Evolutionary conservation across 2,797 vertebrate species (phyloP).

Genomic region (Alouatta caraya): DNA sequence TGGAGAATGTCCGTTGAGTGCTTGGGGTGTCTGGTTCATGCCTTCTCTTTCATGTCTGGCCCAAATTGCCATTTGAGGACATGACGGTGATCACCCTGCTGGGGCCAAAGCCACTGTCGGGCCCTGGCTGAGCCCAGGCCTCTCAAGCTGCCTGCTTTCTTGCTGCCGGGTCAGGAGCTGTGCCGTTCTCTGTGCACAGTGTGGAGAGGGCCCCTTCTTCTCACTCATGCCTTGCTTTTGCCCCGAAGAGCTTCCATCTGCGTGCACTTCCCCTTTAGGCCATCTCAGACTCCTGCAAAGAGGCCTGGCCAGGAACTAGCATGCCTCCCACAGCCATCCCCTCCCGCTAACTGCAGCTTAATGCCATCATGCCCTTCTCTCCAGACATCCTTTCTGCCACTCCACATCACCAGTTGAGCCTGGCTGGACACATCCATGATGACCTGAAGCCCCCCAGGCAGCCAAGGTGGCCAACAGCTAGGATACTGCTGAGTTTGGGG

Average conservation of each 20-base stretch:
- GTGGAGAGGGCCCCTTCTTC: too few species aligned
- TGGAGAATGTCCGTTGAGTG: rapidly evolving
- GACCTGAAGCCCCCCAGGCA: too few species aligned
- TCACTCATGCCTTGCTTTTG: background rate
- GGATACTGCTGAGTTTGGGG: background rate
- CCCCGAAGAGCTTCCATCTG: background rate
- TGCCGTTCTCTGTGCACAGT: too few species aligned
- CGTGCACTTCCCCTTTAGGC: too few species aligned
- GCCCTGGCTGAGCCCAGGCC: background rate
- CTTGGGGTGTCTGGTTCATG: background rate
- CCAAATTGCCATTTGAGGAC: background rate
- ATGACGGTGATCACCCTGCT: background rate
- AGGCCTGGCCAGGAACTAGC: background rate
- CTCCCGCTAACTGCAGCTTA: rapidly evolving
- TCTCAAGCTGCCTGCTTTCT: background rate
- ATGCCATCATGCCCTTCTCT: background rate
- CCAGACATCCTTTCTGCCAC: background rate
- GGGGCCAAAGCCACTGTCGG: rapidly evolving
- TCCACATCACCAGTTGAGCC: too few species aligned
- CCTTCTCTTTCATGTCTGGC: rapidly evolving
- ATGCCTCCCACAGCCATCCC: rapidly evolving
- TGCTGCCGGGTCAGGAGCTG: background rate
- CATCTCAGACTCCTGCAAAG: background rate
- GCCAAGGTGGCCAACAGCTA: background rate
- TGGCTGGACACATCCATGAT: background rate